Percentiles rank a stretch among this genome's conserved stretches.
Conservation (phyloP, 2,888 invertebrate species). For the Leptinotarsa juncta region DNA sequence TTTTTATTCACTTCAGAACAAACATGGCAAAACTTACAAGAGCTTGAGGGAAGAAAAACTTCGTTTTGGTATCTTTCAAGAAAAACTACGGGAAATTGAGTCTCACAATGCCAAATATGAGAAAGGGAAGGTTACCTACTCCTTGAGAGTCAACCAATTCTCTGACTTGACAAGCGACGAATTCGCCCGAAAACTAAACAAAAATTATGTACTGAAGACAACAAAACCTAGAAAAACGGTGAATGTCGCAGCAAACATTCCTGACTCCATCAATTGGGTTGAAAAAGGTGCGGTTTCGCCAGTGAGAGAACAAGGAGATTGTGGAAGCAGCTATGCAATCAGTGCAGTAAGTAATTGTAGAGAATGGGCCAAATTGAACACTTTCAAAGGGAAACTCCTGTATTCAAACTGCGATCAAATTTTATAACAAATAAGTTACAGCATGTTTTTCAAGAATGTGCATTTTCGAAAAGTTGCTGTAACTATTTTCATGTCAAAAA, state of each 20-base stretch:
- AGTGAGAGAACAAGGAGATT: constrained; percentile 28
- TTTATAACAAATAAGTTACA: too few relatives aligned
- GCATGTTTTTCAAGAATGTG: too few relatives aligned
- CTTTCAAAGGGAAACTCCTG: too few relatives aligned
- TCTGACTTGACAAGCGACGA: constrained; percentile 38
- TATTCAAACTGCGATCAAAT: too few relatives aligned
- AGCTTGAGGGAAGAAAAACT: constrained; percentile 27
- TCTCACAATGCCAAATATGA: constrained; percentile 39
- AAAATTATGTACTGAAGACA: background rate
- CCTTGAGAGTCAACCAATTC: constrained; percentile 34
- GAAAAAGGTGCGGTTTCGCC: constrained; percentile 28
- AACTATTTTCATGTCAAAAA: too few relatives aligned
- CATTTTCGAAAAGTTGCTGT: too few relatives aligned
- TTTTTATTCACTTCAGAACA: constrained; percentile 19
- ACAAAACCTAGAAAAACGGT: background rate
- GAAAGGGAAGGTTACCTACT: constrained; percentile 31
- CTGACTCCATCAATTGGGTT: constrained; percentile 37
- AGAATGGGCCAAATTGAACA: too few relatives aligned
- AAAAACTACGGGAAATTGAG: constrained; percentile 28
- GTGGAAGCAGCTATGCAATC: too few relatives aligned
- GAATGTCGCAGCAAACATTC: constrained; percentile 1
- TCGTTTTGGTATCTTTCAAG: constrained; percentile 34
- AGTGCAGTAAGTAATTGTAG: background rate
- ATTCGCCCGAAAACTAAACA: constrained; percentile 15
- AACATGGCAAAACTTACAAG: constrained; percentile 36